Evolutionary conservation across 2,888 invertebrate species (phyloP).

Genomic region (Kryphioiulus occultus): DNA sequence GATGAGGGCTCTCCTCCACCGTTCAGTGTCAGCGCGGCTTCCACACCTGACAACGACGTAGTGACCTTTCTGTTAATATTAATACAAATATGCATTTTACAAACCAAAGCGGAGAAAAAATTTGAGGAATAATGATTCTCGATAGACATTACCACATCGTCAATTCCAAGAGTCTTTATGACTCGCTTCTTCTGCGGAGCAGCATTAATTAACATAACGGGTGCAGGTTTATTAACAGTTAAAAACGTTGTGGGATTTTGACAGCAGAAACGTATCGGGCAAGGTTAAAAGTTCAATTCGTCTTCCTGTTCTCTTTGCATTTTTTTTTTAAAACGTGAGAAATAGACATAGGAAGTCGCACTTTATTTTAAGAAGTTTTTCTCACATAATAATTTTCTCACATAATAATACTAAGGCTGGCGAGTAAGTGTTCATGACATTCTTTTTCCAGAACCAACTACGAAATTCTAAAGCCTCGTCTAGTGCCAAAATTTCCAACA

Average conservation of each 20-base stretch:
- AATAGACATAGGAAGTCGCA: neutral
- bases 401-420: too few species aligned
- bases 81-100: constrained; percentile 32
- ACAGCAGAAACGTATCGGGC: neutral
- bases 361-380: too few species aligned
- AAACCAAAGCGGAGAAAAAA: neutral
- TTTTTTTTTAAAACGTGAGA: neutral
- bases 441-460: too few species aligned
- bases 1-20: constrained; percentile 66
- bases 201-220: constrained; percentile 37
- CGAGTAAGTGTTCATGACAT: too few species aligned
- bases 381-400: too few species aligned
- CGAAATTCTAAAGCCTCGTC: too few species aligned
- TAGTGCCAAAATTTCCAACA: too few species aligned
- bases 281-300: neutral
- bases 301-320: neutral
- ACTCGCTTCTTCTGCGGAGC: constrained; percentile 44
- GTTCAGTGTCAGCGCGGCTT: constrained; percentile 63
- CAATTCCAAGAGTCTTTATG: constrained; percentile 59
- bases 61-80: constrained; percentile 64
- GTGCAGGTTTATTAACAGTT: neutral
- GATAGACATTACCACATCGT: constrained; percentile 59
- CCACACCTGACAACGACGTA: constrained; percentile 65
- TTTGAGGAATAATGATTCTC: neutral
- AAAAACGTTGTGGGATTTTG: neutral